Percentiles rank a stretch among this genome's conserved stretches.
phyloP scores from a whole-genome alignment of 2,797 vertebrate genomes.

The Gadopsis bispinosus region DNA sequence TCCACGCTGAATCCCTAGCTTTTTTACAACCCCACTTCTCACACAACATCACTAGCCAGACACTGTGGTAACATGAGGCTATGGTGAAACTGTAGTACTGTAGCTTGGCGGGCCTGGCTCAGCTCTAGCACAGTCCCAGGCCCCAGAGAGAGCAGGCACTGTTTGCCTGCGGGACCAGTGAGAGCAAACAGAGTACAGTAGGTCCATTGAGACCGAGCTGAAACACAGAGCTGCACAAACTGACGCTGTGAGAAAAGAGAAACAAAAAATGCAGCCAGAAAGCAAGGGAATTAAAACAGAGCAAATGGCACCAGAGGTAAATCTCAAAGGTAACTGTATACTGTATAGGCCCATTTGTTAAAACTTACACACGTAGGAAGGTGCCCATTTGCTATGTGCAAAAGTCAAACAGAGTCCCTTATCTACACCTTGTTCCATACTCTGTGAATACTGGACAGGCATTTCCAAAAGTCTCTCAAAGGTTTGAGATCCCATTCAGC shows the following conservation, averaged over 20 bases:
- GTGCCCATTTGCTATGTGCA: neutral
- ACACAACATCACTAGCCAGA: slow-evolving; percentile 55
- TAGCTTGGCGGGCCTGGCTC: slow-evolving; percentile 48
- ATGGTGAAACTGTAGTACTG: slow-evolving; percentile 69
- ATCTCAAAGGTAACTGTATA: slow-evolving; percentile 30
- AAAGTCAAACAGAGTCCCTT: slow-evolving; percentile 3
- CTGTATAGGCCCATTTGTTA: neutral
- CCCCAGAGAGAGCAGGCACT: slow-evolving; percentile 63
- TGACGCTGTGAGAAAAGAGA: slow-evolving; percentile 65
- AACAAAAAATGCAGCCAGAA: slow-evolving; percentile 45
- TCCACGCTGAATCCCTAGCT: slow-evolving; percentile 9
- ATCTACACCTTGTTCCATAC: neutral
- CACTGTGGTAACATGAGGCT: slow-evolving; percentile 72
- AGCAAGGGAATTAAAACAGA: slow-evolving; percentile 36
- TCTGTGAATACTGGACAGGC: neutral
- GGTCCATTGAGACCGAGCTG: slow-evolving; percentile 70
- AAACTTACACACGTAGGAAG: neutral
- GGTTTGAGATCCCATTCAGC: neutral
- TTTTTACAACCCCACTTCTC: slow-evolving; percentile 25
- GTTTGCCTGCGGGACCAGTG: slow-evolving; percentile 74
- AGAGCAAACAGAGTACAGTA: slow-evolving; percentile 78
- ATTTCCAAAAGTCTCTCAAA: slow-evolving; percentile 10
- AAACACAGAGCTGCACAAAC: slow-evolving; percentile 70
- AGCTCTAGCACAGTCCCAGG: slow-evolving; percentile 47
- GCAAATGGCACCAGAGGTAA: slow-evolving; percentile 45